These are phyloP conservation scores for Numenius arquata DNA, from an alignment of 2,113 vertebrate genomes.

Conservation along the genomic window DNA sequence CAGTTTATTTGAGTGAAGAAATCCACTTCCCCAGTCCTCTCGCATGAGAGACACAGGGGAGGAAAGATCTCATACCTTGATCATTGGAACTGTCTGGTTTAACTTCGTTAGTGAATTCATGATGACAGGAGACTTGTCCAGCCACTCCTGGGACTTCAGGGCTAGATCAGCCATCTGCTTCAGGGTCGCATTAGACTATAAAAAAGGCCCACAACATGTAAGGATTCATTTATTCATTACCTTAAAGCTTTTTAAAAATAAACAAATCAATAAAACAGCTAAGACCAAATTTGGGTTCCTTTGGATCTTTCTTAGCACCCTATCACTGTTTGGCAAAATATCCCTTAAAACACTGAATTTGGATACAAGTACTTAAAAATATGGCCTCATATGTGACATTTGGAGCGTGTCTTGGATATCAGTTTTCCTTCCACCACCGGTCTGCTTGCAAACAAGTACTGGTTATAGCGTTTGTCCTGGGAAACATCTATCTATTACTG, in stretches of 20 bases:
- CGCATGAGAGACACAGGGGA: not conserved
- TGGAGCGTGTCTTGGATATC: not conserved
- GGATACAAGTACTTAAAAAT: not conserved
- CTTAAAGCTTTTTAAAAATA: not conserved
- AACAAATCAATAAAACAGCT: not conserved
- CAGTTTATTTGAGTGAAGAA: not conserved
- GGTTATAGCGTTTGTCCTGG: not conserved
- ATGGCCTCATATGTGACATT: not conserved
- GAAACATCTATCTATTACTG: not conserved
- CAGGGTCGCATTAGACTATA: conserved; percentile 87
- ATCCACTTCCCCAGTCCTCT: not conserved
- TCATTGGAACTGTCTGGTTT: conserved; percentile 82
- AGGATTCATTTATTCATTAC: not conserved
- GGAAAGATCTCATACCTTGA: conserved; percentile 78
- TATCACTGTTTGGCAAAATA: not conserved
- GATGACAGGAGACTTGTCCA: conserved; percentile 81
- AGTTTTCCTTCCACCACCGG: not conserved
- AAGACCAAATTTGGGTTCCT: not conserved
- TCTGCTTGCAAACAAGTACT: not conserved
- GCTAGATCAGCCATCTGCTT: conserved; percentile 84
- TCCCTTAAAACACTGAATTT: not conserved
- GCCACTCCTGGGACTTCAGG: conserved; percentile 85
- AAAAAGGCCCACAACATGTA: not conserved
- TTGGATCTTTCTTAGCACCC: not conserved
- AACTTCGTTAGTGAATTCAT: conserved; percentile 79